phyloP scores from a whole-genome alignment of 2,797 vertebrate genomes.

The Pristis pectinata region DNA sequence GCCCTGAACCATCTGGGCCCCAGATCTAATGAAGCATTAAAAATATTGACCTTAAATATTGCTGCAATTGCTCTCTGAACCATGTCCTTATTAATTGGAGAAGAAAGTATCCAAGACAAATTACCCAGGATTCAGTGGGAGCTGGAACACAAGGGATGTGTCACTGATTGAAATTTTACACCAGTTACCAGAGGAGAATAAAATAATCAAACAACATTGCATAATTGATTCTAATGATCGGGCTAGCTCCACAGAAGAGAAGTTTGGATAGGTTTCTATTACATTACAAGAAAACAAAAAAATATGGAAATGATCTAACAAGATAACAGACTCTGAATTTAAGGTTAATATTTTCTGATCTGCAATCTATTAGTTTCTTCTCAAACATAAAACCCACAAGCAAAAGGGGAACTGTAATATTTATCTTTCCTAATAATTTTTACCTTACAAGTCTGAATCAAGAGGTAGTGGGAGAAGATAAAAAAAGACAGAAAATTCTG shows the following conservation, averaged over 20 bases:
- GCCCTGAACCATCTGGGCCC: slow-evolving; percentile 18
- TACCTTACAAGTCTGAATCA: neutral
- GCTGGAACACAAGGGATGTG: neutral
- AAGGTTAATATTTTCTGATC: neutral
- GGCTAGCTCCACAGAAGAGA: neutral
- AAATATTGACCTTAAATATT: slow-evolving; percentile 33
- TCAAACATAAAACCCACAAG: neutral
- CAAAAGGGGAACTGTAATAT: neutral
- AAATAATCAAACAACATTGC: neutral
- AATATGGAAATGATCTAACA: neutral
- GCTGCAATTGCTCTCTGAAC: slow-evolving; percentile 24
- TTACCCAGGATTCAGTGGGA: slow-evolving; percentile 8
- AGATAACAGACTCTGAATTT: neutral
- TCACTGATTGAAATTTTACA: slow-evolving; percentile 18
- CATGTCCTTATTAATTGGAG: neutral
- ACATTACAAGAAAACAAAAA: neutral
- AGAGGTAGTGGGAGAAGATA: neutral
- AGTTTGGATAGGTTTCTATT: neutral
- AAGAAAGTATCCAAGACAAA: slow-evolving; percentile 23
- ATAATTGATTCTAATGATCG: slow-evolving; percentile 17
- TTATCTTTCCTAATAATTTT: neutral
- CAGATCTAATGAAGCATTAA: slow-evolving; percentile 33
- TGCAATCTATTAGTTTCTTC: neutral
- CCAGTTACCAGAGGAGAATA: neutral
- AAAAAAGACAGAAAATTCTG: no score